phyloP scores from a whole-genome alignment of 30 jellyfish, hydroid and myxozoan species.

The Aurelia coerulea region DNA sequence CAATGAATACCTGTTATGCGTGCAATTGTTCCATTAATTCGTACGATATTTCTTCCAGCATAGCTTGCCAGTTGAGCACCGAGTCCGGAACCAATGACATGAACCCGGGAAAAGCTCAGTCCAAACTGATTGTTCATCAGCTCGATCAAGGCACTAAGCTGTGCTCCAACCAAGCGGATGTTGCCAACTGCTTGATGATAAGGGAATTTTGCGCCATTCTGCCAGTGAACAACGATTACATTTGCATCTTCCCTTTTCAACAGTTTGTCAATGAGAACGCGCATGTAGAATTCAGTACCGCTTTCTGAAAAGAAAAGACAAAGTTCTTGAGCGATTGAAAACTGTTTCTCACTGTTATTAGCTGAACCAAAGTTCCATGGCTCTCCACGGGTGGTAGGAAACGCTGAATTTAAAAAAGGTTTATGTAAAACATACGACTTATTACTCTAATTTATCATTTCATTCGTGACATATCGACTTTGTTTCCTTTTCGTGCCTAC shows the following conservation, averaged over 20 bases:
- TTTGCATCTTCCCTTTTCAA: constrained; percentile 73
- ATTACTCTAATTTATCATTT: too few species aligned
- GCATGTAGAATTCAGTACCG: constrained; percentile 44
- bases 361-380: too few species aligned
- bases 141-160: constrained; percentile 49
- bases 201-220: constrained; percentile 85
- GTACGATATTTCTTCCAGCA: constrained; percentile 74
- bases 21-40: constrained; percentile 48
- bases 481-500: too few species aligned
- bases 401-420: too few species aligned
- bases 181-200: constrained; percentile 88
- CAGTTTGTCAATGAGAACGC: constrained; percentile 37
- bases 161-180: constrained; percentile 86
- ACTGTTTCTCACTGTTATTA: too few species aligned
- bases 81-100: constrained; percentile 77
- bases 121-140: constrained; percentile 63
- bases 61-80: constrained; percentile 91
- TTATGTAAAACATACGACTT: too few species aligned
- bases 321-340: too few species aligned
- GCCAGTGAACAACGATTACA: constrained; percentile 78
- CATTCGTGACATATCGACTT: too few species aligned
- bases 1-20: constrained; percentile 74
- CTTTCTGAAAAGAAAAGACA: not conserved
- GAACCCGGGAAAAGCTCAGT: constrained; percentile 42
- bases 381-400: too few species aligned